A percentile compares a stretch with the other conserved stretches of the same genome.
Evolutionary conservation across 1,140 invertebrate species (phyloP).

Genomic region (Brachionus sp.): DNA sequence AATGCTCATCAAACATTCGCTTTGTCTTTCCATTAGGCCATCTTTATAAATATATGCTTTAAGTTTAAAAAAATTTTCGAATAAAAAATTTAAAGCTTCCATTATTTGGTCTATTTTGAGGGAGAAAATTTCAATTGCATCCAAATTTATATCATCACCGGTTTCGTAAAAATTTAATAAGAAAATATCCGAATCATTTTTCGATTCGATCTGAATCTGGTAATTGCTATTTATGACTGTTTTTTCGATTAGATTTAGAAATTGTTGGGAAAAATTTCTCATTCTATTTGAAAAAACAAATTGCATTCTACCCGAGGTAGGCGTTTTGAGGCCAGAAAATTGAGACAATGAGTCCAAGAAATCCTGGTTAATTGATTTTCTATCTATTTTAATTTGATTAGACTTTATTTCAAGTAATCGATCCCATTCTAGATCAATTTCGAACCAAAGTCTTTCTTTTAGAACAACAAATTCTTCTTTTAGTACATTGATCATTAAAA

Average conservation of each 20-base stretch:
- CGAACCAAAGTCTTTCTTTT: constrained; percentile 26
- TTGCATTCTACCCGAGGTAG: not conserved
- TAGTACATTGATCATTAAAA: not conserved
- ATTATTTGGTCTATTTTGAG: constrained; percentile 8
- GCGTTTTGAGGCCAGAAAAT: not conserved
- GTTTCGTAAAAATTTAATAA: not conserved
- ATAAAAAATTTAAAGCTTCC: not conserved
- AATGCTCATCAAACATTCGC: not conserved
- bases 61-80: not conserved
- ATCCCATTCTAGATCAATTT: constrained; percentile 23
- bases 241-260: not conserved
- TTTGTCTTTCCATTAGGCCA: not conserved
- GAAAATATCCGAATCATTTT: not conserved
- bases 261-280: not conserved
- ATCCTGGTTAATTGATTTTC: not conserved
- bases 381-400: not conserved
- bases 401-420: not conserved
- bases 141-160: not conserved
- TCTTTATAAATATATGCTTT: not conserved
- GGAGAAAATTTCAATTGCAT: not conserved
- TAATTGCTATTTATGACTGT: not conserved
- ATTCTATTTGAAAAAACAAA: constrained; percentile 10
- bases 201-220: not conserved
- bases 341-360: not conserved
- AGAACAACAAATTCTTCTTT: constrained; percentile 21